phyloP scores from a whole-genome alignment of 2,113 vertebrate genomes.

The Marmota flaviventris region DNA sequence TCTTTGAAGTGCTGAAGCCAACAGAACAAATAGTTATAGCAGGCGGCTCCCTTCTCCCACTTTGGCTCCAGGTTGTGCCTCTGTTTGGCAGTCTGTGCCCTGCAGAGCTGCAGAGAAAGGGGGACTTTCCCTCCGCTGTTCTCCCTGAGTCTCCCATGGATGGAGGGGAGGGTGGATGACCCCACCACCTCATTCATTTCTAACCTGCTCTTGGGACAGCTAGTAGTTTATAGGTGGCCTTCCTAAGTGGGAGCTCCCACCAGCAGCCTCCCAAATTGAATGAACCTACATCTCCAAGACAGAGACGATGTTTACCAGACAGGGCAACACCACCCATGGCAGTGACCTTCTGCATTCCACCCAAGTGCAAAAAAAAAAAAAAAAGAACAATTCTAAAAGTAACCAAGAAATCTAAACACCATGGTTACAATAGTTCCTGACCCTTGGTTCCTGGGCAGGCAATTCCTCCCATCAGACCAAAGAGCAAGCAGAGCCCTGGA shows the following conservation, averaged over 20 bases:
- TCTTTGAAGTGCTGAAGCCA: slow-evolving; percentile 54
- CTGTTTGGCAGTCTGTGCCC: neutral
- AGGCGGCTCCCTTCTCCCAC: neutral
- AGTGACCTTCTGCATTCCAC: neutral
- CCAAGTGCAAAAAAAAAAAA: neutral
- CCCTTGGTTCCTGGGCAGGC: neutral
- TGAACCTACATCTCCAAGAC: neutral
- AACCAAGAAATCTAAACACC: neutral
- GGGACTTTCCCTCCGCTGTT: neutral
- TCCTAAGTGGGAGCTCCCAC: neutral
- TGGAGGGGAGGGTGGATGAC: rapidly evolving
- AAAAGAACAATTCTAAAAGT: neutral
- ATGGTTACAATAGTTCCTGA: neutral
- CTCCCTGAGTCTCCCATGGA: neutral
- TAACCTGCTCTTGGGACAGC: neutral
- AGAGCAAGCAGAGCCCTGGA: neutral
- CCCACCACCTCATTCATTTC: neutral
- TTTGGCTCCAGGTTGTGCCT: neutral
- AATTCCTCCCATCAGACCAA: neutral
- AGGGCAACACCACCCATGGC: neutral
- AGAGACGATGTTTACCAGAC: neutral
- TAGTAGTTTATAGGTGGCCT: neutral
- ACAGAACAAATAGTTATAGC: neutral
- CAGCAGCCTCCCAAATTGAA: neutral
- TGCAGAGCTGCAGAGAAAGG: neutral